Conservation (phyloP, 2,797 vertebrate genomes). For the Acrossocheilus fasciatus region DNA sequence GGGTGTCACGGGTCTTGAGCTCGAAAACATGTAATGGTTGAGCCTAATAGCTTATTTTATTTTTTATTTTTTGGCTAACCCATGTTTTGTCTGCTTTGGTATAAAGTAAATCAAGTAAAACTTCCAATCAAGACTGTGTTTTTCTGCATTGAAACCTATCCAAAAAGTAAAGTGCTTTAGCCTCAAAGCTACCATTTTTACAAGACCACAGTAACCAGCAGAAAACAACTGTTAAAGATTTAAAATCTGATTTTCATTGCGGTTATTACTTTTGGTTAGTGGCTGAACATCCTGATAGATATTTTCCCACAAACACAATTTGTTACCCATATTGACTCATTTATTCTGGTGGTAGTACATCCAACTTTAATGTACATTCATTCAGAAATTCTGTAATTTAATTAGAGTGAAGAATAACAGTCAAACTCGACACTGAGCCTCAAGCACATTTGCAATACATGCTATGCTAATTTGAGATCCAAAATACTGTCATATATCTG, state of each 20-base stretch:
- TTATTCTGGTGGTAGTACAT: not conserved
- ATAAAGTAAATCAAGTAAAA: not conserved
- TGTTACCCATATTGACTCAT: not conserved
- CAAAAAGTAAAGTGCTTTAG: not conserved
- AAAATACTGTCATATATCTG: not conserved
- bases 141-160: not conserved
- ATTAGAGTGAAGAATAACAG: conserved; percentile 10
- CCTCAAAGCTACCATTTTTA: not conserved
- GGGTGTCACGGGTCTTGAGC: not conserved
- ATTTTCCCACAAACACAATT: not conserved
- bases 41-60: not conserved
- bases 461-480: not conserved
- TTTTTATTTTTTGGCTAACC: no score
- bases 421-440: not conserved
- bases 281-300: conserved; percentile 2
- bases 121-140: not conserved
- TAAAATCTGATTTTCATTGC: not conserved
- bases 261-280: not conserved
- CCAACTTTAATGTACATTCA: not conserved
- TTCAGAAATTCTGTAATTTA: not conserved
- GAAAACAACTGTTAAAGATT: not conserved
- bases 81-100: not conserved
- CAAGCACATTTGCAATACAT: conserved; percentile 1
- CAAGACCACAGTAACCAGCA: not conserved
- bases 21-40: not conserved